phyloP scores from a whole-genome alignment of 2,888 invertebrate genomes.

The Eubasilissa splendida region DNA sequence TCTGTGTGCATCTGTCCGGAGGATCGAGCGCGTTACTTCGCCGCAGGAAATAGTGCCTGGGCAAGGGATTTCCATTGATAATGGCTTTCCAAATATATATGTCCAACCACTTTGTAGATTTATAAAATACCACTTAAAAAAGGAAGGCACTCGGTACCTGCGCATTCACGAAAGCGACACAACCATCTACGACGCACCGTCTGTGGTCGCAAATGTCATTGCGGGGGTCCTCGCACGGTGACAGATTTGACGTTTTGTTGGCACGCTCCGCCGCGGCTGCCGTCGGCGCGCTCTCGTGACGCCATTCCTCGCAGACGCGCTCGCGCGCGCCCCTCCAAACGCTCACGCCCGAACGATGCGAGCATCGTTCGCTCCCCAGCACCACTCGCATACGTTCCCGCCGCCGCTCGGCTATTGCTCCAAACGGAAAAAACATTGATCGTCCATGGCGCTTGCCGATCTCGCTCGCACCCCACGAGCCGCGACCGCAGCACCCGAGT shows the following conservation, averaged over 20 bases:
- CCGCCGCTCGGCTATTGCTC: neutral
- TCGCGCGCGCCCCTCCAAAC: neutral
- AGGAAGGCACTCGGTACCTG: no score
- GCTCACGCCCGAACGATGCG: neutral
- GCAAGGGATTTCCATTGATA: no score
- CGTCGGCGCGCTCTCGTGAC: neutral
- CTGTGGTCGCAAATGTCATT: constrained; percentile 27
- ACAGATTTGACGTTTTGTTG: constrained; percentile 17
- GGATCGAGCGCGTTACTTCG: no score
- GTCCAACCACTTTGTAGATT: no score
- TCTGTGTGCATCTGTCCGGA: no score
- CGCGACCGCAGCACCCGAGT: neutral
- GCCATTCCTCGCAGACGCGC: neutral
- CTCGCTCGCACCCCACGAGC: neutral
- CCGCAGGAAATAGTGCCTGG: no score
- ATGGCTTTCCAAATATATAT: no score
- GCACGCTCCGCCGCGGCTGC: neutral
- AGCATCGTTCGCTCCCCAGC: neutral
- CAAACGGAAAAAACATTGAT: neutral
- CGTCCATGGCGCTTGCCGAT: neutral
- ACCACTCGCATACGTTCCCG: neutral
- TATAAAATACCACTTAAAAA: no score
- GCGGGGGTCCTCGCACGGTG: constrained; percentile 12
- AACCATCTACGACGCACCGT: neutral
- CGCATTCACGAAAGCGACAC: constrained; percentile 46